These are phyloP conservation scores for Saturnia pavonia DNA, from an alignment of 2,888 invertebrate species.

Conservation along the genomic window DNA sequence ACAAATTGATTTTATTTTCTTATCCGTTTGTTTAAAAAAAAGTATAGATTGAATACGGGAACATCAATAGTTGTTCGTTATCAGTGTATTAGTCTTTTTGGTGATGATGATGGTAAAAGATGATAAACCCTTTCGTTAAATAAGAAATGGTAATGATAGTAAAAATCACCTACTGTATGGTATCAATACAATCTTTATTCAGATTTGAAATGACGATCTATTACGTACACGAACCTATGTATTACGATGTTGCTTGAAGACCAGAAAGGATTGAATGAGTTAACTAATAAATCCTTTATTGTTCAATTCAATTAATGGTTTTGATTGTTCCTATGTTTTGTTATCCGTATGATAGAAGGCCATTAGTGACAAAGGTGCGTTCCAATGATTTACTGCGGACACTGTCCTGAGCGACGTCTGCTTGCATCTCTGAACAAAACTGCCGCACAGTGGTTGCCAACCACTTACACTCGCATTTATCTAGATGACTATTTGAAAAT, in stretches of 20 bases:
- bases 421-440: constrained; percentile 52
- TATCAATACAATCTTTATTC: not conserved
- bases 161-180: not conserved
- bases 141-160: not conserved
- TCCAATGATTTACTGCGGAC: constrained; percentile 47
- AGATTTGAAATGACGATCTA: not conserved
- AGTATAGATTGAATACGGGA: not conserved
- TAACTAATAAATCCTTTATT: not conserved
- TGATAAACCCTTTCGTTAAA: not conserved
- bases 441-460: constrained; percentile 37
- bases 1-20: not conserved
- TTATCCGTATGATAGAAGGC: constrained; percentile 38
- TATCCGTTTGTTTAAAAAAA: not conserved
- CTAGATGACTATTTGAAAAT: constrained; percentile 43
- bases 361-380: constrained; percentile 47
- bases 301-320: not conserved
- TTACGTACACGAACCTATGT: not conserved
- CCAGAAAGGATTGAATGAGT: not conserved
- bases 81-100: not conserved
- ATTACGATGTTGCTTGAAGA: not conserved
- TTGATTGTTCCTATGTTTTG: constrained; percentile 22
- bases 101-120: not conserved
- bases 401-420: constrained; percentile 42
- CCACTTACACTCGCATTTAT: constrained; percentile 40
- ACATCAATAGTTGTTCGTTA: not conserved